Evolutionary conservation across 1,140 invertebrate species (phyloP), one percentile per base, ranked within the genome.

Genomic region (Aphaenogaster rudis): DNA sequence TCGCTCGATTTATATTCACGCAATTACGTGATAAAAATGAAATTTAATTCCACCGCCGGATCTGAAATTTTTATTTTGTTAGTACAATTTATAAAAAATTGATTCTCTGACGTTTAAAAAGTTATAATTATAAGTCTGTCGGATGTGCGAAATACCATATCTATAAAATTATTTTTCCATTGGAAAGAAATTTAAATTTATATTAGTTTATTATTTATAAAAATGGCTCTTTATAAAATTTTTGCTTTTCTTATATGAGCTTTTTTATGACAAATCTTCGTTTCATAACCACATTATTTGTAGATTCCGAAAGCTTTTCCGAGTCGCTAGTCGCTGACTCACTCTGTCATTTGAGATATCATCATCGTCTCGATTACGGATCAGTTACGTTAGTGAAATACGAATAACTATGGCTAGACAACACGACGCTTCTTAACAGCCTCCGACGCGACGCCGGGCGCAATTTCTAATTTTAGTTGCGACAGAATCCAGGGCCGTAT

Each of bases 381-480:
- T 88, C 79, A 72, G 67, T 89, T 87, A 92, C 86, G 89, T 91
- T 86, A 79, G 74, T 82, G 80, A 84, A 78, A 90, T 79, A 67
- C 81, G 67, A 85, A 91, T 88, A 89, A 88, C 64, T 76, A 61
- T 77, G 84, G 66, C 85, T 89, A 92, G 91, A 92, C 91, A 90
- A 92, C 89, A 84, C 77, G 91, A 92, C 91, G 88, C 91, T 88
- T 86, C 80, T 88, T 77, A 86, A 78, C 76, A 85, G 67, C 52
- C 88, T 71, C 61, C 88, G 88, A 63, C 69, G 74, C 39, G 80
- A 88, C 82, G 84, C 17, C 79, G 72, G 33, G 57, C 64, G 86
- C 69, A 33, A 74, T 64, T 76, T 86, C 91, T 92, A 92, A 92
- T 91, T 92, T 92, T 92, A 92, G 88, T n/a, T 61, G 36, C 69